A percentile compares a stretch with the other conserved stretches of the same genome.
Conservation (phyloP, 1,140 invertebrate species). For the Rhagoletis zephyria region DNA sequence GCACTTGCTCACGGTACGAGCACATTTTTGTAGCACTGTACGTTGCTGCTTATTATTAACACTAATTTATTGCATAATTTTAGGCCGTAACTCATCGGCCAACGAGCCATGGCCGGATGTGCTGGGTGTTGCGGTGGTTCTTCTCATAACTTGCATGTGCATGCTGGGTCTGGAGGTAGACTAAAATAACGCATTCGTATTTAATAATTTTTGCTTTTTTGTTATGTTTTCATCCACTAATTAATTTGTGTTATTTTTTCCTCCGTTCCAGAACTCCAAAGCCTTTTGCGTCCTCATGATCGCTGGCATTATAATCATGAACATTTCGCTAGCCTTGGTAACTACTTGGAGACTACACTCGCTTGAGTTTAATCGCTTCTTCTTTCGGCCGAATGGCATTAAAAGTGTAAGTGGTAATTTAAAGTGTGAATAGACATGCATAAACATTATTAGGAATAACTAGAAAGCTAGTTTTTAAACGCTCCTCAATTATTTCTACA, state of each 20-base stretch:
- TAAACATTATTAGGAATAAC: too few relatives aligned
- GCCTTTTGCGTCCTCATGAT: constrained; percentile 71
- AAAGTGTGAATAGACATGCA: too few relatives aligned
- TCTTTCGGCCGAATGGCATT: constrained; percentile 70
- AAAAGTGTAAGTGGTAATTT: constrained; percentile 65
- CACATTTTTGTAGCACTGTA: not conserved
- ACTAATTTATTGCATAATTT: constrained; percentile 54
- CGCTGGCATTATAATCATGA: constrained; percentile 68
- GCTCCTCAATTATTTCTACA: too few relatives aligned
- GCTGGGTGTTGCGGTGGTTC: constrained; percentile 79
- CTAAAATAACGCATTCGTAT: constrained; percentile 16
- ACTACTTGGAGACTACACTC: constrained; percentile 67
- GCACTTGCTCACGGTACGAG: not conserved
- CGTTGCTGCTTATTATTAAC: not conserved
- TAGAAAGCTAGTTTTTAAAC: too few relatives aligned
- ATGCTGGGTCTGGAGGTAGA: constrained; percentile 81
- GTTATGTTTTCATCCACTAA: too few relatives aligned
- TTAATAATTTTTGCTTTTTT: constrained; percentile 11
- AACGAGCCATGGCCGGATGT: constrained; percentile 82
- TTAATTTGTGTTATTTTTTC: not conserved
- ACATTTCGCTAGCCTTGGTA: constrained; percentile 66
- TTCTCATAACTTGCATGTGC: constrained; percentile 79
- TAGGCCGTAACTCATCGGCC: constrained; percentile 74
- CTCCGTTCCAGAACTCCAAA: constrained; percentile 66
- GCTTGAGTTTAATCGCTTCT: constrained; percentile 64